A percentile compares a stretch with the other conserved stretches of the same genome.
Evolutionary conservation across 2,888 invertebrate genomes (phyloP).

Genomic region (Amblyteles armatorius): DNA sequence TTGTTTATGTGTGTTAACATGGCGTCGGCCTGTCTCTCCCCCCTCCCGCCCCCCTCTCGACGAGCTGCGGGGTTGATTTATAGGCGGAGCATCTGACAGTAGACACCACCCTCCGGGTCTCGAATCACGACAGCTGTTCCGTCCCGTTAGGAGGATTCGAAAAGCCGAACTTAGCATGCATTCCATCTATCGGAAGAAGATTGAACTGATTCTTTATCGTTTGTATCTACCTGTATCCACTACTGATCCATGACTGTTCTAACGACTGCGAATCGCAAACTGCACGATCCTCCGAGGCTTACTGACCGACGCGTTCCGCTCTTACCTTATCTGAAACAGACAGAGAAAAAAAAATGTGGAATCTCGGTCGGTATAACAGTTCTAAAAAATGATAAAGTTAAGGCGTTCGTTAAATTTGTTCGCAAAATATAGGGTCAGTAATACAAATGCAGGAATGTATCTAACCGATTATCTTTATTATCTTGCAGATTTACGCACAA

Average conservation of each 20-base stretch:
- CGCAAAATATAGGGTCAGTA: not conserved
- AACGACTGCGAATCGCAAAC: not conserved
- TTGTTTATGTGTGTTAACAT: slow-evolving; percentile 84
- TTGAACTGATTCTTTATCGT: not conserved
- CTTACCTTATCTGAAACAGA: not conserved
- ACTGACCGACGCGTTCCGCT: not conserved
- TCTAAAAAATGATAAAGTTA: not conserved
- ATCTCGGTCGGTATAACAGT: not conserved
- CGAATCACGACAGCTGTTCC: slow-evolving; percentile 63
- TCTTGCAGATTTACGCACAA: slow-evolving; percentile 75
- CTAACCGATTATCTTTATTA: slow-evolving; percentile 78
- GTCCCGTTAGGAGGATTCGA: slow-evolving; percentile 32
- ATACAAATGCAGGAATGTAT: slow-evolving; percentile 62
- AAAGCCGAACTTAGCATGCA: not conserved
- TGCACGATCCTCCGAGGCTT: not conserved
- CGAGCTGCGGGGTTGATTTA: slow-evolving; percentile 80
- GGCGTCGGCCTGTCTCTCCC: slow-evolving; percentile 82
- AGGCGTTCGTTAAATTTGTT: not conserved
- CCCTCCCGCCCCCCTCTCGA: slow-evolving; percentile 24
- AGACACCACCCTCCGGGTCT: slow-evolving; percentile 79
- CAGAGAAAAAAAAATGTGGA: not conserved
- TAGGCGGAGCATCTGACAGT: slow-evolving; percentile 84
- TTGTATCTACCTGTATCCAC: not conserved
- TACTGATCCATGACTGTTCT: not conserved
- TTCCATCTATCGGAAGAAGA: slow-evolving; percentile 21